Evolutionary conservation across 2,797 vertebrate genomes (phyloP).

Genomic region (Leptatherina wallacei): DNA sequence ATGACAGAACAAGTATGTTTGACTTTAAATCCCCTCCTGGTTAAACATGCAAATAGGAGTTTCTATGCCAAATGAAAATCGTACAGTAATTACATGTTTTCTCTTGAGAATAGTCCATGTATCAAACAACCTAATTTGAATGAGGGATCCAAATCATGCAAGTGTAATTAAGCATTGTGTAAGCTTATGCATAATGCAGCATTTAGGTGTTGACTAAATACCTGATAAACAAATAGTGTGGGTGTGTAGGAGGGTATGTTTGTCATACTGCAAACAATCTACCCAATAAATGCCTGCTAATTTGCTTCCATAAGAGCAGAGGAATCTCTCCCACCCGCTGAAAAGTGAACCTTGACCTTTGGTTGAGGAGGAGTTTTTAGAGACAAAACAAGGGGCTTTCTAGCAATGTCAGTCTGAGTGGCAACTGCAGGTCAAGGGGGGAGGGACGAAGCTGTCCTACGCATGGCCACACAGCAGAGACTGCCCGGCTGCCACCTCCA

Average conservation of each 20-base stretch:
- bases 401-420: conserved; percentile 69
- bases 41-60: conserved; percentile 55
- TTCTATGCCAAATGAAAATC: conserved; percentile 64
- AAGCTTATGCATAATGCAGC: conserved; percentile 74
- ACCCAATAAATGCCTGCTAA: conserved; percentile 40
- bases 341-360: conserved; percentile 73
- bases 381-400: conserved; percentile 65
- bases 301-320: conserved; percentile 55
- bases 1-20: conserved; percentile 42
- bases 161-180: conserved; percentile 77
- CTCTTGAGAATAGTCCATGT: conserved; percentile 66
- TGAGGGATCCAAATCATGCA: conserved; percentile 69
- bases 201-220: conserved; percentile 70
- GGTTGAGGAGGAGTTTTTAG: conserved; percentile 24
- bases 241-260: conserved; percentile 53
- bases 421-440: conserved; percentile 70
- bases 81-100: conserved; percentile 72
- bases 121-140: conserved; percentile 73
- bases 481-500: conserved; percentile 29
- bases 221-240: conserved; percentile 71
- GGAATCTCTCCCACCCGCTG: conserved; percentile 53
- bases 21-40: conserved; percentile 44
- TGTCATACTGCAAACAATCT: conserved; percentile 42
- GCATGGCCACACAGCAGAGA: conserved; percentile 70
- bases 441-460: conserved; percentile 60